Evolutionary conservation across 2,797 vertebrate genomes (phyloP), one percentile per base, ranked within the genome.

Genomic region (Merluccius polli): DNA sequence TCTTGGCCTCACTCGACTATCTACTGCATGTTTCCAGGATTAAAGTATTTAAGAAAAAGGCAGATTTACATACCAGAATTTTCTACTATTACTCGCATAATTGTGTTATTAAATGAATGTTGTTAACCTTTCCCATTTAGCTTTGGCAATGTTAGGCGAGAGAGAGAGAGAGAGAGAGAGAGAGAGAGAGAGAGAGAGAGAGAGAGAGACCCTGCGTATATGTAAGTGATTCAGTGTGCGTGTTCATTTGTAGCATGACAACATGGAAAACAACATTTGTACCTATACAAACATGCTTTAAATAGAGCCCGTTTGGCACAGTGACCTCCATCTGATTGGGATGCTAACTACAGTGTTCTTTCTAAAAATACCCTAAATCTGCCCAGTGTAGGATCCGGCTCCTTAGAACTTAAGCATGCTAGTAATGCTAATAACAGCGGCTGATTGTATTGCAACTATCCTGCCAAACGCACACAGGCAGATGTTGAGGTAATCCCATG

Each of bases 361-460:
- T 65, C 59, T 65, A 65, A 27, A 65, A 65, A 65, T 65, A 65
- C 67, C 41, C 41, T 18, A 18, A 30, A 18, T 69, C 27, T 15
- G 15, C 48, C 69, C 78, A 24, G 77, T 44, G 81, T 79, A 70
- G 86, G 71, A 82, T 86, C 83, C 13, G 86, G 73, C 76, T 59
- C 70, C 73, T 79, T 31, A 77, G 74, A 36, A 41, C 68, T 80
- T 29, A 88, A 82, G 87, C 88, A 90, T 88, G 86, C 67, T 88
- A 65, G 70, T 89, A 88, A 89, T 89, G 83, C 83, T 86, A 88
- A 90, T 90, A 86, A 87, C 82, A 13, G 41, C 12, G 15, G 12
- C 87, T 87, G 87, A 89, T 89, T 90, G 88, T 87, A 86, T 81
- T 82, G 81, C 36, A 68, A 78, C 72, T 81, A 78, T 79, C 18